Base-by-base conservation (phyloP, 2,888 invertebrate species). In the Tenthredo notha region DNA sequence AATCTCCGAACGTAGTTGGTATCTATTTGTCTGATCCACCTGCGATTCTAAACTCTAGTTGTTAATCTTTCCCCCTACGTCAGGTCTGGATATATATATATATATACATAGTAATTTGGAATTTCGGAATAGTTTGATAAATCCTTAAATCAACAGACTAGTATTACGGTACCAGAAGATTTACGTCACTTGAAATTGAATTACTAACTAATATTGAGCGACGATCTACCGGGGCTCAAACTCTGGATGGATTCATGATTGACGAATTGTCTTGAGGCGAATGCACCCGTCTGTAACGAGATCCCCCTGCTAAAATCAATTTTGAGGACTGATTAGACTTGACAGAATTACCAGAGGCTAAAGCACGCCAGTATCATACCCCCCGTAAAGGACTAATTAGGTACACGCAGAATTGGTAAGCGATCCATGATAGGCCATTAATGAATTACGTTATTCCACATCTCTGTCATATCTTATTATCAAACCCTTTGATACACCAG, bases 321-420 rank as follows among this genome's bases (percentile, higher is more conserved):
- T 67, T 70, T 70, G n/a, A 18, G 83, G 25, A 67, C 40, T 83
- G 83, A 83, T 83, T 47, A 70, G 67, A 67, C 83, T 67, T 47
- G 67, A 83, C 83, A 70, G 47, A 83, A 67, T 83, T 61, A 83
- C 50, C 2, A 21, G 67, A 37, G 47, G 47, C 10, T 70, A n/a
- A 67, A 83, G 47, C 47, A 21, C 18, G n/a, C 67, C 25, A 33
- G 21, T 80, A 50, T 61, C 61, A 21, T 6, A 40, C 10, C 21
- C n/a, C 80, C 21, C n/a, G 61, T 61, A 50, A 61, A 77, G 67
- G 83, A 40, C 83, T 29, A 83, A 83, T 83, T 70, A 67, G 70
- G 43, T n/a, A 80, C 40, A 80, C n/a, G 25, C 67, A 25, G 47
- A 83, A 83, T 83, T 61, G 83, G 43, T 29, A 47, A 67, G 67